phyloP scores from a whole-genome alignment of 2,888 invertebrate genomes.

The Ellobium chinense region DNA sequence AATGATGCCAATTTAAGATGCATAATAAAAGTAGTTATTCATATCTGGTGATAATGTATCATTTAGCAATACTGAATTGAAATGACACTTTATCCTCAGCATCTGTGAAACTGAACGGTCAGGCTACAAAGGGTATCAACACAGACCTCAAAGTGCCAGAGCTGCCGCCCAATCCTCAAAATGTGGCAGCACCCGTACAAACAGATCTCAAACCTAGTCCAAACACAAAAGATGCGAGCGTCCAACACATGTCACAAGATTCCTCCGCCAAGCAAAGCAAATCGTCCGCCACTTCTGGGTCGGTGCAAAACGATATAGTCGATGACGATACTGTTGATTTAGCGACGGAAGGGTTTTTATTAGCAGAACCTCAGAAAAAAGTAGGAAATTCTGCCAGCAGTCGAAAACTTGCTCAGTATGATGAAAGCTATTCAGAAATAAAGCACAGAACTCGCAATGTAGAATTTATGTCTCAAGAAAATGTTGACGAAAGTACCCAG shows the following conservation, averaged over 20 bases:
- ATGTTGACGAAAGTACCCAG: too few relatives aligned
- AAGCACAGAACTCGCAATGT: background rate
- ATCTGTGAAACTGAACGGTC: too few relatives aligned
- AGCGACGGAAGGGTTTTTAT: constrained; percentile 15
- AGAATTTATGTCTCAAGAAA: too few relatives aligned
- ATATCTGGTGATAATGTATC: too few relatives aligned
- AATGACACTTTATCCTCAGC: too few relatives aligned
- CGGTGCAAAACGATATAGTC: background rate
- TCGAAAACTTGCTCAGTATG: constrained; percentile 15
- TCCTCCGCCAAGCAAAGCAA: background rate
- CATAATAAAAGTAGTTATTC: too few relatives aligned
- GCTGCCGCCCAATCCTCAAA: too few relatives aligned
- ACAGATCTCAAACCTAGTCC: background rate
- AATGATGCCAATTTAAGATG: too few relatives aligned
- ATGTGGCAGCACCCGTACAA: too few relatives aligned
- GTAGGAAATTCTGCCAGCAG: background rate
- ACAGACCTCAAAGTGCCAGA: too few relatives aligned
- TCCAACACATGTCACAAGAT: background rate
- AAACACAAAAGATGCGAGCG: background rate
- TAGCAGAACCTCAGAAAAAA: background rate
- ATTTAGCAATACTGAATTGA: too few relatives aligned
- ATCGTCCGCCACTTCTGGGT: background rate
- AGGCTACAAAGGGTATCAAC: too few relatives aligned
- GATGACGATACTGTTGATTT: background rate
- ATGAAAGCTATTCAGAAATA: background rate